phyloP scores from a whole-genome alignment of 2,888 invertebrate genomes.

The Mactromeris polynyma region DNA sequence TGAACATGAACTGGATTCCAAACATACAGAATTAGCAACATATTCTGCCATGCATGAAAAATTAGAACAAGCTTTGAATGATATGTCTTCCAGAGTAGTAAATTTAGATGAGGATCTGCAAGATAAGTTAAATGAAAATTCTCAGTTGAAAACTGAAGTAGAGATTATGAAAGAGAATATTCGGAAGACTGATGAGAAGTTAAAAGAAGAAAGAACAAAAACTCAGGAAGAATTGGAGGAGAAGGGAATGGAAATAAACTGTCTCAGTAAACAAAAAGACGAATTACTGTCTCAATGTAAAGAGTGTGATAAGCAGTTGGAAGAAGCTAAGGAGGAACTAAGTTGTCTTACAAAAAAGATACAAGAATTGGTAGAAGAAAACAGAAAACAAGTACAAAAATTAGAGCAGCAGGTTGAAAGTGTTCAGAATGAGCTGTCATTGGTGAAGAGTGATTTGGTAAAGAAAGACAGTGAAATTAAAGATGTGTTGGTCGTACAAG shows the following conservation, averaged over 20 bases:
- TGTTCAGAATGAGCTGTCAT: background rate
- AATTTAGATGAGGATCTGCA: background rate
- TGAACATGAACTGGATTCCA: background rate
- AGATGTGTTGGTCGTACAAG: background rate
- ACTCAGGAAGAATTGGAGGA: background rate
- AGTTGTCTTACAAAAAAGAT: slow-evolving; percentile 9
- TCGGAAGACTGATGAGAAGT: background rate
- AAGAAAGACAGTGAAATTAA: slow-evolving; percentile 25
- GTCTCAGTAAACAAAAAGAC: slow-evolving; percentile 23
- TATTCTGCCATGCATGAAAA: background rate
- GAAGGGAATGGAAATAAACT: background rate
- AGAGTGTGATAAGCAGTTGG: slow-evolving; percentile 31
- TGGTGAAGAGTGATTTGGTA: background rate
- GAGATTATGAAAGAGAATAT: background rate
- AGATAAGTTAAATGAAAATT: background rate
- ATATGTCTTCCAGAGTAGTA: background rate
- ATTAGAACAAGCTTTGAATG: background rate
- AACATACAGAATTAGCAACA: background rate
- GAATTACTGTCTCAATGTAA: slow-evolving; percentile 34
- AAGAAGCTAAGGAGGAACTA: background rate
- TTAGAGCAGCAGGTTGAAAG: background rate
- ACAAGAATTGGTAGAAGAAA: background rate
- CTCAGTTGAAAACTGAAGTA: background rate
- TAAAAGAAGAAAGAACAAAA: background rate
- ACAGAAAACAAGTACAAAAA: background rate